Conservation (phyloP, 2,113 vertebrate species). For the Tenrec ecaudatus region DNA sequence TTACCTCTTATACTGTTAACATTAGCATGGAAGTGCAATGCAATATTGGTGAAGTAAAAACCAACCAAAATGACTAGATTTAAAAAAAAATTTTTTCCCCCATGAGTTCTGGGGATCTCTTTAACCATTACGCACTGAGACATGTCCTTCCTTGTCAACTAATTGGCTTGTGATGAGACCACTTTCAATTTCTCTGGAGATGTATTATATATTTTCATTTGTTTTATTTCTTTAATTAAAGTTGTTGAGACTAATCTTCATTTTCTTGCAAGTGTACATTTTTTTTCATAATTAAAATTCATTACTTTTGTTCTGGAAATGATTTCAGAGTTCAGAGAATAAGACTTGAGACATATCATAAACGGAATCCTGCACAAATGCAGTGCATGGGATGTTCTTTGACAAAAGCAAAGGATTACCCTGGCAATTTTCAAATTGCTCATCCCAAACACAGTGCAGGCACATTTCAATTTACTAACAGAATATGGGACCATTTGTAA, state of each 20-base stretch:
- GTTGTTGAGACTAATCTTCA: constrained; percentile 82
- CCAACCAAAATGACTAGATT: background rate
- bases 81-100: no score
- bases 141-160: background rate
- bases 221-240: constrained; percentile 86
- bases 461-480: constrained; percentile 35
- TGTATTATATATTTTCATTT: constrained; percentile 83
- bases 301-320: constrained; percentile 82
- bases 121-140: background rate
- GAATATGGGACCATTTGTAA: constrained; percentile 12
- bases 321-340: constrained; percentile 79
- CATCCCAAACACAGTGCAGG: background rate
- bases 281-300: constrained; percentile 86
- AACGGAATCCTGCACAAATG: constrained; percentile 50
- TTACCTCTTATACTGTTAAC: background rate
- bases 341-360: constrained; percentile 74
- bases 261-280: constrained; percentile 82
- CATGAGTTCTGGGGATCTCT: background rate
- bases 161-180: constrained; percentile 64
- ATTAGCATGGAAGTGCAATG: background rate
- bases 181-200: constrained; percentile 71
- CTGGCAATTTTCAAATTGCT: constrained; percentile 18
- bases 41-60: background rate
- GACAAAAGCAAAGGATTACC: constrained; percentile 52
- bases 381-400: constrained; percentile 55